Base-by-base conservation (phyloP, 1,140 invertebrate genomes). In the Coenobita brevimanus region DNA sequence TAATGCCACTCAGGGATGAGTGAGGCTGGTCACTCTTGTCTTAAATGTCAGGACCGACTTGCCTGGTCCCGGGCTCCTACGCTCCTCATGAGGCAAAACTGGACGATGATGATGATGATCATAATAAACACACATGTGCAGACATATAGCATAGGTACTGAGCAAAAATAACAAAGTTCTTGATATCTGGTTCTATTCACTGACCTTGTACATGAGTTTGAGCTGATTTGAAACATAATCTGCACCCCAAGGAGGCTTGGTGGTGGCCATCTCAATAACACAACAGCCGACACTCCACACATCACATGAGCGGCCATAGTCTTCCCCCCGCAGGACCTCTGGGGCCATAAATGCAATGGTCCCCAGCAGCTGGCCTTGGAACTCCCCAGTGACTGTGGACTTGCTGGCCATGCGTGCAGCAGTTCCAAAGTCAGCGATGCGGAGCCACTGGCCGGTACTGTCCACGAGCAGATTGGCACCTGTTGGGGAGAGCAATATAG, bases 311-410 rank as follows among this genome's bases (percentile, higher is more conserved):
- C 93, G 89, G 13, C 94, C 94, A 91, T 94, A 94, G 73, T 92
- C 91, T 88, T 94, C 93, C 2, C 93, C 93, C 75, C 93, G 89
- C 75, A 94, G 90, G n/a, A 94, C 93, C 92, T 94, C 94, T 84
- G 94, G 94, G 33, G 94, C 93, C 94, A 94, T 94, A 89, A 94
- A 94, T 21, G 94, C 93, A 50, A 94, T 93, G 43, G 94, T 94
- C 0, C 94, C 94, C 57, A 93, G 90, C 75, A 94, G 88, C 90
- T 94, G 93, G 50, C 93, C 93, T 91, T 93, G 92, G 86, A 94
- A 94, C 87, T 94, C 93, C 41, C 93, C 93, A n/a, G 92, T 92
- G 24, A 92, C 92, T 30, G 93, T 94, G 54, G 88, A 76, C 64
- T 92, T 92, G 54, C 92, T 92, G 3, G 92, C 92, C 71, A 94